Evolutionary conservation across 2,113 vertebrate genomes (phyloP).

Genomic region (Xyrauchen texanus): DNA sequence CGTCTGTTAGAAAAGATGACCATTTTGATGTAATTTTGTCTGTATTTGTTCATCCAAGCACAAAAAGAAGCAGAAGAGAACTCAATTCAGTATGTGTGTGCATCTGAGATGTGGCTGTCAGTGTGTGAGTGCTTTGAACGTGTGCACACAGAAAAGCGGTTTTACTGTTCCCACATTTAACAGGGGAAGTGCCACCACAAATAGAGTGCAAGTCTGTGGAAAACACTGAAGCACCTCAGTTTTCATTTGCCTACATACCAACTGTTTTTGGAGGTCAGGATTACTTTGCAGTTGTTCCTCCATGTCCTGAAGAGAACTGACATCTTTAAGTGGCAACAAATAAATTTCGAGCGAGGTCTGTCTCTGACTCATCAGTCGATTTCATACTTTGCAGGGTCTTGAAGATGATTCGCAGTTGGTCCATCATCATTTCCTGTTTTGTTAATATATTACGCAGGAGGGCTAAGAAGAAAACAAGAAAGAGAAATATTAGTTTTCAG

Average conservation of each 20-base stretch:
- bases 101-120: too few relatives aligned
- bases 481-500: too few relatives aligned
- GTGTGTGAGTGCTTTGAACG: background rate
- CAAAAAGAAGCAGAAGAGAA: too few relatives aligned
- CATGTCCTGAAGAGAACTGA: background rate
- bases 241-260: background rate
- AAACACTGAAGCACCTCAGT: background rate
- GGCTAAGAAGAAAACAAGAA: slow-evolving; percentile 13
- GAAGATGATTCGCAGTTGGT: slow-evolving; percentile 23
- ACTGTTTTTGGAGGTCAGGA: slow-evolving; percentile 1
- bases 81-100: too few relatives aligned
- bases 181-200: background rate
- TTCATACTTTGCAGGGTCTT: slow-evolving; percentile 22
- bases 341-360: background rate
- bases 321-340: background rate
- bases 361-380: slow-evolving; percentile 10
- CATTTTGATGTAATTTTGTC: too few relatives aligned
- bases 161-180: slow-evolving; percentile 1
- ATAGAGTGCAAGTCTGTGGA: background rate
- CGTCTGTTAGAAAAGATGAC: background rate
- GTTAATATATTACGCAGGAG: slow-evolving; percentile 33
- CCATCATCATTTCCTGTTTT: slow-evolving; percentile 32
- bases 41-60: too few relatives aligned
- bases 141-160: background rate
- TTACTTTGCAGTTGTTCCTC: background rate